Base-by-base conservation (phyloP, 1,140 invertebrate genomes). In the Chironomus striatipennis region DNA sequence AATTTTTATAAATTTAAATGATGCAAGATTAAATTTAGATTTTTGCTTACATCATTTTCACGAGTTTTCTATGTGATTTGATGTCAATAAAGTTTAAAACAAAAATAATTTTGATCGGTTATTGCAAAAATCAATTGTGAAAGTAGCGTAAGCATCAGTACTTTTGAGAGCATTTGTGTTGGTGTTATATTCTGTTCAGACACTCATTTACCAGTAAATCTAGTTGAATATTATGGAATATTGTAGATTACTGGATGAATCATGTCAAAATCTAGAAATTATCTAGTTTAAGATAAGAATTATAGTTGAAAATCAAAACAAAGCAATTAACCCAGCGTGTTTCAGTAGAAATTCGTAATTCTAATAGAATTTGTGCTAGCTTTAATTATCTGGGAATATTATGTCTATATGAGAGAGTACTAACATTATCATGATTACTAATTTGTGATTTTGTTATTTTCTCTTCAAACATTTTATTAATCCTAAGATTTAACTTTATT, bases 41-140 rank as follows among this genome's bases (percentile, higher is more conserved):
- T 43, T 73, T 74, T 74, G 74, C 74, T 74, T 74, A 74, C 74
- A 74, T 74, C 57, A 12, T 1, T 43, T 74, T 70, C 34, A 12
- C 42, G 17, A 47, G 6, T 10, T 18, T 9, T 74, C 20, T 12
- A 72, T 74, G 34, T n/a, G 43, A 70, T 67, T 34, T 18, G 20
- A 74, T 74, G 74, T 74, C 74, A 74, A 74, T 74, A 65, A 43
- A 18, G 24, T 67, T 9, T 74, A 10, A 43, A n/a, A 74, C 74
- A 74, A 1, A 1, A 70, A 0, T 8, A 5, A 12, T n/a, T n/a
- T n/a, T n/a, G n/a, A n/a, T n/a, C n/a, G n/a, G n/a, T n/a, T n/a
- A n/a, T 5, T 34, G 24, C 2, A 5, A 34, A 34, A 34, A 34
- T 34, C 24, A 34, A 2, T 34, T 34, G 24, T n/a, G 24, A 34